Conservation (phyloP, 2,797 vertebrate genomes). For the Leptoclinus maculatus region DNA sequence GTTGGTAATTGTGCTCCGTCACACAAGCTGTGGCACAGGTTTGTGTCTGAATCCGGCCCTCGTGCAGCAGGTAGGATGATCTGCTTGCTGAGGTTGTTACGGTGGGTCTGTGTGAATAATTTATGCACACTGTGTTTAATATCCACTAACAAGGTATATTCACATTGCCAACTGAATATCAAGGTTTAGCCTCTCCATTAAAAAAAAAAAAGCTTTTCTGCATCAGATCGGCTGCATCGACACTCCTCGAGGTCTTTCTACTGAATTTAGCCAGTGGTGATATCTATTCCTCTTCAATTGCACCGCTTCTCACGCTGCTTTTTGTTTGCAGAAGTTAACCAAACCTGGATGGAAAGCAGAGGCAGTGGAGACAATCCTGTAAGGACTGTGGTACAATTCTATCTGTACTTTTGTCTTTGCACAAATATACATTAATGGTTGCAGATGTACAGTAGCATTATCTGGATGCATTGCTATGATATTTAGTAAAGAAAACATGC, state of each 20-base stretch:
- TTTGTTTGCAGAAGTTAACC: constrained; percentile 15
- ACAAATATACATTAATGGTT: neutral
- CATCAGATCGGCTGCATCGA: neutral
- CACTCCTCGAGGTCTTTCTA: constrained; percentile 15
- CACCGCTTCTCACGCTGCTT: constrained; percentile 4
- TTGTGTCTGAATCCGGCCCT: constrained; percentile 18
- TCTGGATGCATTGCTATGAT: neutral
- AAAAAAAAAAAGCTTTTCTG: neutral
- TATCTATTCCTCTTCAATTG: constrained; percentile 16
- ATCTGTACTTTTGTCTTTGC: neutral
- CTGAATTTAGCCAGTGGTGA: neutral
- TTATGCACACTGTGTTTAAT: constrained; percentile 22
- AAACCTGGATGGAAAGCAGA: constrained; percentile 1
- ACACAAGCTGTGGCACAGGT: neutral
- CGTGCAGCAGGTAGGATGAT: constrained; percentile 25
- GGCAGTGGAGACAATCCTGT: neutral
- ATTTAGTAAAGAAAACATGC: neutral
- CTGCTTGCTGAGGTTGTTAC: constrained; percentile 16
- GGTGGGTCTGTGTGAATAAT: constrained; percentile 27
- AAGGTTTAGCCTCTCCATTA: neutral
- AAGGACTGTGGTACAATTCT: neutral
- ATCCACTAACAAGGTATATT: constrained; percentile 25
- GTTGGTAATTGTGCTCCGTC: neutral
- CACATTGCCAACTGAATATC: constrained; percentile 20
- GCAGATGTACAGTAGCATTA: neutral